Evolutionary conservation across 2,888 invertebrate genomes (phyloP).

Genomic region (Neoitamus cyanurus): DNA sequence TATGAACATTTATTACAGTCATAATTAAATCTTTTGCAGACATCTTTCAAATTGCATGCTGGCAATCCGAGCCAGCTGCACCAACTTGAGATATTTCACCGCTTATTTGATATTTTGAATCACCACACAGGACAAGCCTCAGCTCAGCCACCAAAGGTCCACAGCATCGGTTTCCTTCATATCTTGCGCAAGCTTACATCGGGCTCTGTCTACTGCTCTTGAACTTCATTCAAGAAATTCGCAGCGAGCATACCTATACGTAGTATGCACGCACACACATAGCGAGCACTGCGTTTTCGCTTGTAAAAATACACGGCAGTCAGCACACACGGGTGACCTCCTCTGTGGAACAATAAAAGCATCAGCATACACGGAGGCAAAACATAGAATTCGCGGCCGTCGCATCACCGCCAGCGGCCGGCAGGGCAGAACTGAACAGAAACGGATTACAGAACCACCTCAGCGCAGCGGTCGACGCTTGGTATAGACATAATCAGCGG

Average conservation of each 20-base stretch:
- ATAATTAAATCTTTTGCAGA: no score
- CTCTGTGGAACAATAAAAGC: background rate
- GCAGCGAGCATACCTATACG: background rate
- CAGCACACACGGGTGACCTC: background rate
- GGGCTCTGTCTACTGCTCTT: background rate
- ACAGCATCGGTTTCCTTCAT: background rate
- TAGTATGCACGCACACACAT: background rate
- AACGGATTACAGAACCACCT: background rate
- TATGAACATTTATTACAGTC: no score
- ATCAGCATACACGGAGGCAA: background rate
- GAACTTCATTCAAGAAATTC: conserved; percentile 33
- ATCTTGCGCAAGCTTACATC: background rate
- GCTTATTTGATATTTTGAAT: background rate
- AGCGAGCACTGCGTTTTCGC: background rate
- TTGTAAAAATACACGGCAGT: background rate
- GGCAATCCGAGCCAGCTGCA: background rate
- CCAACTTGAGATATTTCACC: background rate
- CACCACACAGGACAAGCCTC: no score
- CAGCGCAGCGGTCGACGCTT: background rate
- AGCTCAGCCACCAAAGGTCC: no score
- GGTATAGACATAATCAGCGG: background rate
- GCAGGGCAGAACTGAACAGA: no score
- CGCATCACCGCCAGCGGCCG: background rate
- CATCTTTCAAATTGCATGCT: background rate
- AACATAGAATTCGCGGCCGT: background rate